A percentile compares a stretch with the other conserved stretches of the same genome.
Evolutionary conservation across 2,888 invertebrate genomes (phyloP).

Genomic region (Pheosia tremula): DNA sequence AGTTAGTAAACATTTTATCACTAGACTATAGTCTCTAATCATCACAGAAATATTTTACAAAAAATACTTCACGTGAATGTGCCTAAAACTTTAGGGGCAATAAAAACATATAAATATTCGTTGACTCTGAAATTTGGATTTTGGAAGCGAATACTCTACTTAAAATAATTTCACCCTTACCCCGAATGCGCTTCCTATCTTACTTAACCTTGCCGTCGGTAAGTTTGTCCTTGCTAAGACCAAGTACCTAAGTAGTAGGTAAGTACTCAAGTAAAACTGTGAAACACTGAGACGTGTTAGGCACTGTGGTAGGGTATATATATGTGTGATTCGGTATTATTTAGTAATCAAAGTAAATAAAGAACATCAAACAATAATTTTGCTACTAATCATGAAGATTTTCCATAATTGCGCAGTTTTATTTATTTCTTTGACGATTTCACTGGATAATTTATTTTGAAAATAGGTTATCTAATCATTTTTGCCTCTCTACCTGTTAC

Average conservation of each 20-base stretch:
- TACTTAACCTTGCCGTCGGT: constrained; percentile 35
- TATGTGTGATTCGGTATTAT: too few relatives aligned
- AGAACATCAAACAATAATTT: too few relatives aligned
- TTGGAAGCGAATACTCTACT: constrained; percentile 72
- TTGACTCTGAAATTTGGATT: constrained; percentile 75
- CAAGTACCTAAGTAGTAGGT: constrained; percentile 29
- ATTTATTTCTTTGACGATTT: too few relatives aligned
- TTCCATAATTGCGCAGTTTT: too few relatives aligned
- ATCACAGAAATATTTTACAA: constrained; percentile 27
- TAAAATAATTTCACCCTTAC: constrained; percentile 54
- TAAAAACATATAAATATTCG: constrained; percentile 81
- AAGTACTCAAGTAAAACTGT: constrained; percentile 31
- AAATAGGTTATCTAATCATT: too few relatives aligned
- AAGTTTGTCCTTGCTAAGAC: constrained; percentile 32
- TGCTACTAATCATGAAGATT: too few relatives aligned
- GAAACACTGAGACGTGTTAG: constrained; percentile 35
- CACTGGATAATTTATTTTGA: too few relatives aligned
- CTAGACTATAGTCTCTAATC: constrained; percentile 17
- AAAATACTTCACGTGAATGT: constrained; percentile 51
- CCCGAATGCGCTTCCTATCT: constrained; percentile 35
- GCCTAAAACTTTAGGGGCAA: constrained; percentile 57
- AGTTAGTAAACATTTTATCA: constrained; percentile 31
- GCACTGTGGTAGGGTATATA: background rate
- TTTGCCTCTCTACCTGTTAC: too few relatives aligned
- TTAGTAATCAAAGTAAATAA: too few relatives aligned